phyloP scores from a whole-genome alignment of 2,797 vertebrate genomes.

The Lagocephalus sceleratus region DNA sequence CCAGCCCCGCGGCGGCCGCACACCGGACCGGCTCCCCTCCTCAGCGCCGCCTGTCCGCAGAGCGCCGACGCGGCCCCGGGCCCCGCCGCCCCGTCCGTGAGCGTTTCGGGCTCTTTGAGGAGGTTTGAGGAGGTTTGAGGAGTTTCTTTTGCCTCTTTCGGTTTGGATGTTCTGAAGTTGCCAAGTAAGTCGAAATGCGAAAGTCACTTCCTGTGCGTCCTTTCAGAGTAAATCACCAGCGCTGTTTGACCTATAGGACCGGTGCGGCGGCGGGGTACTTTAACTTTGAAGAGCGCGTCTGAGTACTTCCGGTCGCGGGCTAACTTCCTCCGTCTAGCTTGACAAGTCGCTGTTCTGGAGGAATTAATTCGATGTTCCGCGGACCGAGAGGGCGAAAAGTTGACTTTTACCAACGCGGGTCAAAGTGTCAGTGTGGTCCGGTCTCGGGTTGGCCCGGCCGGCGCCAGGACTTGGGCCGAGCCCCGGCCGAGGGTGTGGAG shows the following conservation, averaged over 20 bases:
- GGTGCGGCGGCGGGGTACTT: neutral
- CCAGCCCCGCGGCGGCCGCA: conserved; percentile 37
- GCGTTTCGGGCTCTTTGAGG: too few relatives aligned
- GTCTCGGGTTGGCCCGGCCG: too few relatives aligned
- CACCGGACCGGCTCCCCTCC: conserved; percentile 27
- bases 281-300: conserved; percentile 27
- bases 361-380: conserved; percentile 45
- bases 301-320: neutral
- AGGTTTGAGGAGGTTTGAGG: too few relatives aligned
- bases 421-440: too few relatives aligned
- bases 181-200: neutral
- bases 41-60: too few relatives aligned
- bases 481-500: conserved; percentile 57
- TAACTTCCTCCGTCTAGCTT: neutral
- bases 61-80: too few relatives aligned
- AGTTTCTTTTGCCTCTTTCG: neutral
- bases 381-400: neutral
- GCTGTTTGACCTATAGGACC: accelerated
- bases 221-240: conserved; percentile 26
- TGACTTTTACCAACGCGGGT: neutral
- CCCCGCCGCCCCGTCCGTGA: too few relatives aligned
- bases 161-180: neutral
- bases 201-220: neutral
- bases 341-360: conserved; percentile 7
- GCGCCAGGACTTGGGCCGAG: neutral